Conservation (phyloP, 2,888 invertebrate species). For the Hedya salicella region DNA sequence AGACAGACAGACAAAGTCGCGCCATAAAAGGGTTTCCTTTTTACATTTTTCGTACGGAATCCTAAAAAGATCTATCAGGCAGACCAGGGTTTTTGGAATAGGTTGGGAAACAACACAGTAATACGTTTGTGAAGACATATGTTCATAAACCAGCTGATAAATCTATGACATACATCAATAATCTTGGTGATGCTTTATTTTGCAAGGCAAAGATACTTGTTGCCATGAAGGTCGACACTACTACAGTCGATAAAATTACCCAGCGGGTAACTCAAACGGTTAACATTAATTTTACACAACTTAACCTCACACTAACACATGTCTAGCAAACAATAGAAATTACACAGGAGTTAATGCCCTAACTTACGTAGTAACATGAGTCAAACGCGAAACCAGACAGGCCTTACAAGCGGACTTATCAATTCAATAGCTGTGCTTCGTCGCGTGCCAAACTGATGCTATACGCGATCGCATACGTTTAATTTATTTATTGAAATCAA, state of each 20-base stretch:
- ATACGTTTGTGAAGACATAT: no score
- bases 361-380: conserved; percentile 76
- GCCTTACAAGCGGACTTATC: conserved; percentile 69
- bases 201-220: no score
- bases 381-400: conserved; percentile 75
- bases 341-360: conserved; percentile 77
- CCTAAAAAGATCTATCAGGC: no score
- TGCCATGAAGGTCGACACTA: conserved; percentile 20
- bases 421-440: conserved; percentile 75
- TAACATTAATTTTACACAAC: conserved; percentile 33
- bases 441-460: conserved; percentile 83
- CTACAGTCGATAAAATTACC: conserved; percentile 14
- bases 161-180: no score
- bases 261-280: conserved; percentile 15
- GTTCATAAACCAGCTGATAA: no score
- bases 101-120: no score
- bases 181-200: no score
- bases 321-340: conserved; percentile 66
- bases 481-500: conserved; percentile 85
- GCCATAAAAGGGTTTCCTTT: no score
- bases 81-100: no score
- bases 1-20: no score
- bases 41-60: no score
- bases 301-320: conserved; percentile 38
- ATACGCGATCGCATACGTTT: conserved; percentile 79